These are phyloP conservation scores for Porites lutea DNA, from an alignment of 64 coral and sea anemone genomes.

Conservation along the genomic window DNA sequence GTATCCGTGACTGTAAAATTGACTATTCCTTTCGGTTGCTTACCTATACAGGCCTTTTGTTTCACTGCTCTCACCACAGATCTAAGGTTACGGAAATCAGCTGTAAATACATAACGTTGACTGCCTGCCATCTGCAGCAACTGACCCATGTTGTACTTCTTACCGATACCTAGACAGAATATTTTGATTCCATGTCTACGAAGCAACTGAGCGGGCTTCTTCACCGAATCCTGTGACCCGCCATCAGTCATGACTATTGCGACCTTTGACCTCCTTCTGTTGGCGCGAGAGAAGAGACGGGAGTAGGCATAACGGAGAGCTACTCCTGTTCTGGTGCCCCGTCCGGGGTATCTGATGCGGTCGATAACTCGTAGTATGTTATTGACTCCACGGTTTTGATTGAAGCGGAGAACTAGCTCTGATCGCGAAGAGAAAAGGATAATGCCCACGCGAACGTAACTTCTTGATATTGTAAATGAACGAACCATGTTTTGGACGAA, in stretches of 20 bases:
- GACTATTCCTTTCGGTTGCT: background rate
- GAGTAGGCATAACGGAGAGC: constrained; percentile 34
- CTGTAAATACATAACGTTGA: constrained; percentile 63
- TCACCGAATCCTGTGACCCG: constrained; percentile 70
- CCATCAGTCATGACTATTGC: constrained; percentile 82
- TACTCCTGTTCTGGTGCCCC: constrained; percentile 67
- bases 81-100: constrained; percentile 62
- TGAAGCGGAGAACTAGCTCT: constrained; percentile 52
- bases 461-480: constrained; percentile 68
- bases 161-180: constrained; percentile 74
- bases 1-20: background rate
- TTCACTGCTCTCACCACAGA: constrained; percentile 71
- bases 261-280: constrained; percentile 25
- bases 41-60: constrained; percentile 69
- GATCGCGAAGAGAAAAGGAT: constrained; percentile 60
- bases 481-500: constrained; percentile 88
- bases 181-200: constrained; percentile 61
- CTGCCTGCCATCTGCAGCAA: constrained; percentile 69
- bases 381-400: constrained; percentile 18
- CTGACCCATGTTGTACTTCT: constrained; percentile 46
- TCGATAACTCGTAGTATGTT: constrained; percentile 43
- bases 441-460: constrained; percentile 55
- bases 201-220: constrained; percentile 2
- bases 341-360: constrained; percentile 74
- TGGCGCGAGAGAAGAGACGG: constrained; percentile 23